Conservation (phyloP, 2,888 invertebrate genomes). For the Melanostoma scalare region DNA sequence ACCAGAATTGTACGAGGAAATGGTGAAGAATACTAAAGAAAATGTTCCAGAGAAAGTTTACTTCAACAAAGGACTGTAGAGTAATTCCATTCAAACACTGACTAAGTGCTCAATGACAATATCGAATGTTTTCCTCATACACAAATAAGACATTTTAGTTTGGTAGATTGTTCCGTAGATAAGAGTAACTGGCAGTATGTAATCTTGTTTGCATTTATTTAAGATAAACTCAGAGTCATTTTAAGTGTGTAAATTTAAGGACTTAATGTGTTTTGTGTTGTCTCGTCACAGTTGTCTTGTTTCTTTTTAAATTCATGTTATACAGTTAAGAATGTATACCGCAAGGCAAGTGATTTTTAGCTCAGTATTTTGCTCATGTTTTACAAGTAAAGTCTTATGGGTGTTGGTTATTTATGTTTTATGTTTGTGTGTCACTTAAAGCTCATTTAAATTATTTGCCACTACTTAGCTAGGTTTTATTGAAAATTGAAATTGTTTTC, state of each 20-base stretch:
- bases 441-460: background rate
- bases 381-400: background rate
- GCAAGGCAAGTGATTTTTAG: slow-evolving; percentile 41
- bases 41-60: slow-evolving; percentile 89
- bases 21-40: slow-evolving; percentile 86
- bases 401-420: slow-evolving; percentile 41
- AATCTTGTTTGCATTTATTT: slow-evolving; percentile 55
- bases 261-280: slow-evolving; percentile 24
- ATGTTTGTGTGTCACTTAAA: background rate
- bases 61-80: slow-evolving; percentile 94
- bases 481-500: background rate
- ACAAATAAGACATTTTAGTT: slow-evolving; percentile 1
- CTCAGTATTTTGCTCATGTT: slow-evolving; percentile 56
- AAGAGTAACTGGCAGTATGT: background rate
- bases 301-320: slow-evolving; percentile 13
- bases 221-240: slow-evolving; percentile 26
- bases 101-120: slow-evolving; percentile 52
- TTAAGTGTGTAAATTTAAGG: slow-evolving; percentile 49
- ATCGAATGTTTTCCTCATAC: slow-evolving; percentile 41
- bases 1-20: slow-evolving; percentile 87
- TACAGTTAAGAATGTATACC: slow-evolving; percentile 23
- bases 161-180: slow-evolving; percentile 10
- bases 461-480: background rate
- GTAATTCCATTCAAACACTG: background rate
- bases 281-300: slow-evolving; percentile 27